Base-by-base conservation (phyloP, 1,140 invertebrate species). In the Chrysomallon squamiferum region DNA sequence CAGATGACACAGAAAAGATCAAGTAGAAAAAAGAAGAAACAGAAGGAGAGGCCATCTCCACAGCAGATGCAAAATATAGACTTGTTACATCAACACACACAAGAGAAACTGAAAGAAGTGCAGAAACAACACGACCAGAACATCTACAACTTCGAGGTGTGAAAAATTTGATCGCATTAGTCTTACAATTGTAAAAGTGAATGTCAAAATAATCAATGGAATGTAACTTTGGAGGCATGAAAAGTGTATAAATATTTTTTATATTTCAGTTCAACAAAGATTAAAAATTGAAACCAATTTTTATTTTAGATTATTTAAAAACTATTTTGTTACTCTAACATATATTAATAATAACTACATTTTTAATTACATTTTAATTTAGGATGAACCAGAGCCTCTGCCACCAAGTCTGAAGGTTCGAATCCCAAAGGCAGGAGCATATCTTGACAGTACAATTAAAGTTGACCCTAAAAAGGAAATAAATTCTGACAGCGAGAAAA, bases 391-490 rank as follows among this genome's bases (percentile, higher is more conserved):
- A 27, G 57, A 71, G 25, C 54, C 59, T 33, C 32, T 60, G 0
- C 64, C 68, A 32, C 27, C 62, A 22, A 68, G 65, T 15, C 65
- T 80, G 22, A 80, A 77, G 65, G 75, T 80, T 20, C 58, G 79
- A 52, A 72, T 83, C 38, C 81, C 81, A 18, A 83, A 83, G 65
- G 67, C 75, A 13, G 80, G 75, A 18, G 78, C 76, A 2, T 78
- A 72, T 56, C 62, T 74, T 7, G 50, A 54, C 50, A 58, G 56
- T 30, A 58, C 29, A 58, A 11, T 58, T 30, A 35, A 30, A 20
- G 29, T 35, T 20, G 33, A 20, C 13, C 18, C 22, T 3, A 20
- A 20, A 11, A 49, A 38, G 25, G 49, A 45, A 56, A n/a, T n/a
- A n/a, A 27, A 22, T 33, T 41, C n/a, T 50, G 62, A 56, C 35